phyloP scores from a whole-genome alignment of 2,113 vertebrate genomes.

The Raja brachyura region DNA sequence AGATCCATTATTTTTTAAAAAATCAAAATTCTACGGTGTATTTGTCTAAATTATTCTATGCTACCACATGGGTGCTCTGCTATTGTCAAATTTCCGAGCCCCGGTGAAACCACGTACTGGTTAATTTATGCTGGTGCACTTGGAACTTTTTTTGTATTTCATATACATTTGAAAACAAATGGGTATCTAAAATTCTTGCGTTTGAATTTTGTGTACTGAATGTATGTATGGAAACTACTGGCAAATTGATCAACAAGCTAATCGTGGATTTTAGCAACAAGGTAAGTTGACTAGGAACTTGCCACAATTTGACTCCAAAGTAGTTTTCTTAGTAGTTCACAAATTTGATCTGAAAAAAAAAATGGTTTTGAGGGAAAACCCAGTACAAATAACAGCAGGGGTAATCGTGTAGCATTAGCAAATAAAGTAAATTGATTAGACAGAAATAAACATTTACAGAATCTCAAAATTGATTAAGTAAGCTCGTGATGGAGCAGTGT shows the following conservation, averaged over 20 bases:
- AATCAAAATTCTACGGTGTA: too few species aligned
- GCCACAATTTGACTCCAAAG: background rate
- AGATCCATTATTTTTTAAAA: too few species aligned
- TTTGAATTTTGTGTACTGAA: background rate
- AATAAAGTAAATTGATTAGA: background rate
- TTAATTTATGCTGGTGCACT: background rate
- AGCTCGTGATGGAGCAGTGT: background rate
- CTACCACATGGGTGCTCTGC: background rate
- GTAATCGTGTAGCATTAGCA: background rate
- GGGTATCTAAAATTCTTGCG: background rate
- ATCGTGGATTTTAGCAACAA: background rate
- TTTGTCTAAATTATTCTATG: background rate
- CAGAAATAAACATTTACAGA: background rate
- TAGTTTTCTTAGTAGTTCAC: background rate
- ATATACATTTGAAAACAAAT: too few species aligned
- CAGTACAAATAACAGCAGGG: background rate
- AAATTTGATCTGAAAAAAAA: background rate
- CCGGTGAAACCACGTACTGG: background rate
- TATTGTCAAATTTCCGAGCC: background rate
- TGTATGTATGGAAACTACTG: background rate
- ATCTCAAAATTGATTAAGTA: background rate
- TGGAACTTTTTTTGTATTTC: background rate
- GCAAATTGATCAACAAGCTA: background rate
- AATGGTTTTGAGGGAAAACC: background rate
- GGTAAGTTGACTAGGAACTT: background rate